Base-by-base conservation (phyloP, 2,888 invertebrate species). In the Temnothorax ravouxi region DNA sequence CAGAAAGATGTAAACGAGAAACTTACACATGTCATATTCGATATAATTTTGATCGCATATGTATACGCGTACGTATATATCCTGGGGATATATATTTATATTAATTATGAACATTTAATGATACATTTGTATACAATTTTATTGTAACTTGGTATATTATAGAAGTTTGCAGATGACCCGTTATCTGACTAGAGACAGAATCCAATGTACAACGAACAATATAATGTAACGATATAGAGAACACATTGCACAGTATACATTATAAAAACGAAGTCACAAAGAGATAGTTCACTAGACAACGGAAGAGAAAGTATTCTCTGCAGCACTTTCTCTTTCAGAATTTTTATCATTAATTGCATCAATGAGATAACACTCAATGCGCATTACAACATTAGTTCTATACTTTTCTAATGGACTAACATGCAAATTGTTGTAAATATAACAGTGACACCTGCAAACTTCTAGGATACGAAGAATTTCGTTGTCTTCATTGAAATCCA, bases 61-160 rank as follows among this genome's bases (percentile, higher is more conserved):
- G 21, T 56, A 79, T 41, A 71, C 44, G 38, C n/a, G 18, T 72
- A 67, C 41, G 2, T 59, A 74, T 74, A 13, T 56, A 56, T 25
- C 2, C 41, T 6, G 54, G 3, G 9, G 6, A 71, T 11, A 59
- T 59, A 38, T 72, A 77, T 69, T 77, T 74, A 74, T 80, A 80
- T 61, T 72, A 34, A 34, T 72, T 59, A 59, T 38, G 18, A 15
- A 59, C 25, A 74, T 61, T 80, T 59, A 79, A 74, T 47, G 4
- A 11, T 15, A 34, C 3, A 59, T 15, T 67, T 77, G 44, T 56
- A 69, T 66, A 38, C 66, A 79, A 79, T 74, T 80, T 80, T 74
- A 74, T 13, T 25, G 59, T 74, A 50, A 74, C 25, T 79, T 59
- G 34, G 38, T 59, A 74, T 72, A 47, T 79, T 18, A 15, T 59